Base-by-base conservation (phyloP, 2,888 invertebrate genomes). In the Homarus gammarus region DNA sequence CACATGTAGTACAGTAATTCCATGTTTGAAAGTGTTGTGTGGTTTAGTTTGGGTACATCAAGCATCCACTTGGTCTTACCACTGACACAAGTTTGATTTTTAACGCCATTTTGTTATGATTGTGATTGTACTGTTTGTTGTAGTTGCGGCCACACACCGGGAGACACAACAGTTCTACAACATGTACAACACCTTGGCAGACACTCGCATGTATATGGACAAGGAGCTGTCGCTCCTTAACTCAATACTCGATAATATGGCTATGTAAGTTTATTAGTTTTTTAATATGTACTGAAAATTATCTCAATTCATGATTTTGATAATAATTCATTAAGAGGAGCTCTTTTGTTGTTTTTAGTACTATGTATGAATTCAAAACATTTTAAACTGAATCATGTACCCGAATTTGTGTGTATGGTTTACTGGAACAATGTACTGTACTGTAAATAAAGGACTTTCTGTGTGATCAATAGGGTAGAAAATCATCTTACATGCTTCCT, bases 101-200 rank as follows among this genome's bases (percentile, higher is more conserved):
- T 36, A 33, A 36, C 38, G 18, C 22, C 1, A 64, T 27, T 64
- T 70, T 36, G 3, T 70, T 31, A 36, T 70, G 18, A 18, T 18
- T 72, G 36, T 12, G 64, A 61, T 33, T 22, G 27, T 68, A 31
- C 27, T 85, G 18, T 49, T 36, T 2, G 31, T 78, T 51, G 12
- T 77, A 98, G 98, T 99, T 93, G 97, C 98, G 91, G 97, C 97
- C 44, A 99, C 98, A 93, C 98, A 99, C 94, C 97, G 97, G 93
- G 99, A 99, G 95, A 99, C 99, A 0, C 99, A 99, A 94, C 98
- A 99, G 95, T 99, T 98, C 95, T 99, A 97, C 94, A 98, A 98
- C 68, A 95, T 99, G 91, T 98, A 98, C 94, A 99, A 99, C 94
- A 98, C 98, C 1, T 95, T 99, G 84, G 97, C 98, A 93, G 99